phyloP scores from a whole-genome alignment of 2,113 vertebrate genomes.

The Megalops atlanticus region DNA sequence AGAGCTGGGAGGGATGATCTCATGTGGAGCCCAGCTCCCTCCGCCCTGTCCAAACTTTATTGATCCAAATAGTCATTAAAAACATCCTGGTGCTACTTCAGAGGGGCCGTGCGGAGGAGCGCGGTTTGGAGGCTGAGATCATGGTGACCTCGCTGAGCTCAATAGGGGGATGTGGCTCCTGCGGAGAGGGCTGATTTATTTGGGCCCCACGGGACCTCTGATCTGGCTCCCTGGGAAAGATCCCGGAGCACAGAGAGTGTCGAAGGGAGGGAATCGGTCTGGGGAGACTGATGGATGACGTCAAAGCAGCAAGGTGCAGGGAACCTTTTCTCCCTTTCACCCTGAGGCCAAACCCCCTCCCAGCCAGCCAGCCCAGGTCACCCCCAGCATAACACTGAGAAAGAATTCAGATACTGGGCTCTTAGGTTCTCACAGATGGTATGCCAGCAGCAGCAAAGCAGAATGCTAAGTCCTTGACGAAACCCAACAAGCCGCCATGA shows the following conservation, averaged over 20 bases:
- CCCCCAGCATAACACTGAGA: background rate
- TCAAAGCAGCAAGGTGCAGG: constrained; percentile 37
- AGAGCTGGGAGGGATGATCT: constrained; percentile 45
- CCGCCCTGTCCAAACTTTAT: constrained; percentile 43
- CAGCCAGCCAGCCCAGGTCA: constrained; percentile 17
- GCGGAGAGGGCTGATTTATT: constrained; percentile 54
- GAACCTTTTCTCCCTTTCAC: background rate
- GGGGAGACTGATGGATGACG: constrained; percentile 50
- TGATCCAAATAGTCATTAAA: constrained; percentile 48
- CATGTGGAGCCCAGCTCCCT: constrained; percentile 42
- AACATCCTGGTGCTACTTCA: constrained; percentile 17
- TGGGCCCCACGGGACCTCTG: constrained; percentile 31
- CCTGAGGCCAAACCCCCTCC: background rate
- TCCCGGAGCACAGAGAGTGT: constrained; percentile 49
- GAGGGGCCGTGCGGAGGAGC: background rate
- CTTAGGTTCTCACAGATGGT: background rate
- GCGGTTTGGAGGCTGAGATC: constrained; percentile 42
- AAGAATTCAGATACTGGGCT: background rate
- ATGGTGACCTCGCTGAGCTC: constrained; percentile 42
- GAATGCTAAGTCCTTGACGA: no score
- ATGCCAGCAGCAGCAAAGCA: background rate
- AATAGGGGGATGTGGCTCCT: constrained; percentile 52
- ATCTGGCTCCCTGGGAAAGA: constrained; percentile 48
- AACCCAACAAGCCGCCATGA: background rate
- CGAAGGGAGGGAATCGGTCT: constrained; percentile 44